These are phyloP conservation scores for Plagodis pulveraria DNA, from an alignment of 2,888 invertebrate species.

Conservation along the genomic window DNA sequence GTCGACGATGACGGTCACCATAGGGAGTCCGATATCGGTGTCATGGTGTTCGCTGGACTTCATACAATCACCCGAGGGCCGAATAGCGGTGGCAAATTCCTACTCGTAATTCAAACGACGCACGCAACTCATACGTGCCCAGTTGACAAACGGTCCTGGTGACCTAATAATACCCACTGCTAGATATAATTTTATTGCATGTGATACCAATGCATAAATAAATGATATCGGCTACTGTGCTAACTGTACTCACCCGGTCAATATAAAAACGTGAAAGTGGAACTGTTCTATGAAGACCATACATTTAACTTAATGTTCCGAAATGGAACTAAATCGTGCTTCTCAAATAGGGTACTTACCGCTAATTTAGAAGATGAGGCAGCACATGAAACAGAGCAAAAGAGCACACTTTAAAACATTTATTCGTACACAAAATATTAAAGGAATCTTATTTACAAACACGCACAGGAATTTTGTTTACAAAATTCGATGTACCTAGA, in stretches of 20 bases:
- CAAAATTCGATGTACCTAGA: conserved; percentile 55
- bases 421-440: conserved; percentile 13
- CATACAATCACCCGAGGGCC: conserved; percentile 62
- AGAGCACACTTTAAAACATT: conserved; percentile 28
- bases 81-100: conserved; percentile 84
- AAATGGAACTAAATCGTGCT: conserved; percentile 5
- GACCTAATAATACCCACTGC: conserved; percentile 72
- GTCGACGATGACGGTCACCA: conserved; percentile 55
- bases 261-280: conserved; percentile 28
- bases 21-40: conserved; percentile 75
- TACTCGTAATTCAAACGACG: conserved; percentile 80
- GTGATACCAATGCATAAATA: conserved; percentile 50
- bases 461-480: conserved; percentile 11
- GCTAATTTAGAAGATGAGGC: conserved; percentile 56
- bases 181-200: conserved; percentile 58
- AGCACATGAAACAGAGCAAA: conserved; percentile 77
- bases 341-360: conserved; percentile 61
- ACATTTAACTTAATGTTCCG: conserved; percentile 6
- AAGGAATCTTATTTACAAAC: conserved; percentile 23
- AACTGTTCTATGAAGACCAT: conserved; percentile 14
- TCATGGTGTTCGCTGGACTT: conserved; percentile 67
- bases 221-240: conserved; percentile 31
- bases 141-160: conserved; percentile 71
- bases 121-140: conserved; percentile 73
- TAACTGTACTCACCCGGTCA: conserved; percentile 26